Evolutionary conservation across 2,113 vertebrate species (phyloP).

Genomic region (Upupa epops): DNA sequence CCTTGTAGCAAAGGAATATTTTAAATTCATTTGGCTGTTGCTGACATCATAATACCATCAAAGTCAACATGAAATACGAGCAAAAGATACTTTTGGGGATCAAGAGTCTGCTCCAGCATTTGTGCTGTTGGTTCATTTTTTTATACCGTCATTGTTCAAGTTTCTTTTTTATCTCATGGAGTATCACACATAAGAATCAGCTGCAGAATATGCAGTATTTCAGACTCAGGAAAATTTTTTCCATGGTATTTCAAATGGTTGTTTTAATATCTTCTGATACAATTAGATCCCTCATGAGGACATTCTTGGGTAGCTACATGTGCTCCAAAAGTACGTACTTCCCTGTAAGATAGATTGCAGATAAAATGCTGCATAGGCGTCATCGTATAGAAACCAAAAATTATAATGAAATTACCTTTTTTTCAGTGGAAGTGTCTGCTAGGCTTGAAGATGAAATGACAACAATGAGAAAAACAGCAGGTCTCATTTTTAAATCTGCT

Average conservation of each 20-base stretch:
- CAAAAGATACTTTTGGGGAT: not conserved
- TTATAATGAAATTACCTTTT: not conserved
- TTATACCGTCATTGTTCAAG: not conserved
- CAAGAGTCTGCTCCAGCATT: not conserved
- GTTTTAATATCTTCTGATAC: not conserved
- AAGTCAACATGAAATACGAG: conserved; percentile 16
- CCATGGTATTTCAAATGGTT: not conserved
- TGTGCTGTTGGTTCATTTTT: not conserved
- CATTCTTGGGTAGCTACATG: not conserved
- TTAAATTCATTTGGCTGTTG: conserved; percentile 59
- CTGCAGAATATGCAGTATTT: not conserved
- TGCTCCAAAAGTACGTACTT: not conserved
- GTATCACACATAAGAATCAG: not conserved
- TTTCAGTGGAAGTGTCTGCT: not conserved
- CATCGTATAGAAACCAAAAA: not conserved
- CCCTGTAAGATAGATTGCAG: not conserved
- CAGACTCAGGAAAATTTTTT: not conserved
- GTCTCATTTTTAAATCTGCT: not conserved
- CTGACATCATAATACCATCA: conserved; percentile 29
- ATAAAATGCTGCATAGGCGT: not conserved
- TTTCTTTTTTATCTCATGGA: not conserved
- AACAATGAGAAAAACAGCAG: not conserved
- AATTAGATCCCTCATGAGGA: not conserved
- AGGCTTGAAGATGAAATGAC: not conserved
- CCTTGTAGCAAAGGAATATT: conserved; percentile 8